These are phyloP conservation scores for Caenorhabditis doughertyi DNA, from an alignment of 2,888 invertebrate species.

Conservation along the genomic window DNA sequence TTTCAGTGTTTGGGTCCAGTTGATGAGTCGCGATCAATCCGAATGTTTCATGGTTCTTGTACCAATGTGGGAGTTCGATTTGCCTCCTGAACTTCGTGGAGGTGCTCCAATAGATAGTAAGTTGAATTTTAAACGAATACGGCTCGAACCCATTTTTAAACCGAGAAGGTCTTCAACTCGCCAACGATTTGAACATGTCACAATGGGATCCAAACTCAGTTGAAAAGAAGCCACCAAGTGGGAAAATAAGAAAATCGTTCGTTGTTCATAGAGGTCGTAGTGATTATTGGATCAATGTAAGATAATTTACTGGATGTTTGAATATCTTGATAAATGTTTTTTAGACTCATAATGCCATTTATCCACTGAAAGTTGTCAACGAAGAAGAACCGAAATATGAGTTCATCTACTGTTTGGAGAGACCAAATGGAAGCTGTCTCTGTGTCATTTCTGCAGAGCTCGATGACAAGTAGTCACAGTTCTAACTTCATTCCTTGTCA, in stretches of 20 bases:
- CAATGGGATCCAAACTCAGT: conserved; percentile 10
- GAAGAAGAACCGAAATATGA: conserved; percentile 50
- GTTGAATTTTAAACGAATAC: background rate
- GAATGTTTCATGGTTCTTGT: conserved; percentile 69
- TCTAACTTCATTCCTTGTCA: background rate
- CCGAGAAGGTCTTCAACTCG: conserved; percentile 26
- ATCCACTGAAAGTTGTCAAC: conserved; percentile 56
- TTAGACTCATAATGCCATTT: conserved; percentile 66
- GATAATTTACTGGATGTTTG: background rate
- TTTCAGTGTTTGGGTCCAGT: conserved; percentile 73
- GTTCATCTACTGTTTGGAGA: conserved; percentile 57
- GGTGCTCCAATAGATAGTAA: conserved; percentile 9
- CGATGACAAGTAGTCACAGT: conserved; percentile 11
- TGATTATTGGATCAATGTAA: conserved; percentile 60
- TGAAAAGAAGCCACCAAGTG: conserved; percentile 37
- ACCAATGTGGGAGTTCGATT: conserved; percentile 61
- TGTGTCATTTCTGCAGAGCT: conserved; percentile 33
- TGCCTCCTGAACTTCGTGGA: conserved; percentile 35
- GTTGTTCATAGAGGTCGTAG: conserved; percentile 24
- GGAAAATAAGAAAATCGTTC: background rate
- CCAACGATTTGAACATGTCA: conserved; percentile 42
- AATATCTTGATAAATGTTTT: background rate
- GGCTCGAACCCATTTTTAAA: conserved; percentile 14
- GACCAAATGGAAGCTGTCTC: conserved; percentile 31
- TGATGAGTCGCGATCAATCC: conserved; percentile 74